These are phyloP conservation scores for Cariama cristata DNA, from an alignment of 2,113 vertebrate genomes.

Conservation along the genomic window DNA sequence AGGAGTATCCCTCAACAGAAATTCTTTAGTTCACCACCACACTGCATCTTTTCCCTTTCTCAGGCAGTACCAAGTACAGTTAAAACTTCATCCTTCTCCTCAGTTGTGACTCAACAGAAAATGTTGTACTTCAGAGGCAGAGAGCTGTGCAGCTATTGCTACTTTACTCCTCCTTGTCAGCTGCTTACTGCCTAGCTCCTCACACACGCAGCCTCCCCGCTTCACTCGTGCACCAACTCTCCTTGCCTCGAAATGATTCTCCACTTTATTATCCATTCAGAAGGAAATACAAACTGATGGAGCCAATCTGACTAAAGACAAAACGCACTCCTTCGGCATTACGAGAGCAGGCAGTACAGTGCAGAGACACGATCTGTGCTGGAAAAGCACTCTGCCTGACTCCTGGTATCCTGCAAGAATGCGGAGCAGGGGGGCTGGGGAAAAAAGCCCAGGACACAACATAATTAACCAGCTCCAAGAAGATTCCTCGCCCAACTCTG, in stretches of 20 bases:
- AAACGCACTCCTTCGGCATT: background rate
- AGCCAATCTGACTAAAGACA: conserved; percentile 59
- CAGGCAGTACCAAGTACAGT: conserved; percentile 55
- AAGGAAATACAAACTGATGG: conserved; percentile 42
- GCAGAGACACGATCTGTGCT: background rate
- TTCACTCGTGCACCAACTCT: conserved; percentile 20
- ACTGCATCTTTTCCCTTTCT: conserved; percentile 1
- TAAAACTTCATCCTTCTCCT: conserved; percentile 73
- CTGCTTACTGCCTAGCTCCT: conserved; percentile 77
- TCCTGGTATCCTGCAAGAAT: background rate
- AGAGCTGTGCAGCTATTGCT: conserved; percentile 74
- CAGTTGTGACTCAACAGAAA: conserved; percentile 72
- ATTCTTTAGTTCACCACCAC: conserved; percentile 38
- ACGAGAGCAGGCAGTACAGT: background rate
- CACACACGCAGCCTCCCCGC: conserved; percentile 49
- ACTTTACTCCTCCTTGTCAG: conserved; percentile 81
- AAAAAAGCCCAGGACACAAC: background rate
- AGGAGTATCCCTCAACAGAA: conserved; percentile 31
- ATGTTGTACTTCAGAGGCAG: conserved; percentile 65
- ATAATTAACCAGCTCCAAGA: background rate
- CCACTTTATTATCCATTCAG: conserved; percentile 64
- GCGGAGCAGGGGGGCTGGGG: background rate
- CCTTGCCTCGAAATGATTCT: conserved; percentile 47
- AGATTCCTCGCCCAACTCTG: background rate
- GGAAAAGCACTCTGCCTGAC: background rate